These are phyloP conservation scores for Ptyas mucosa DNA, from an alignment of 2,113 vertebrate species.

Conservation along the genomic window DNA sequence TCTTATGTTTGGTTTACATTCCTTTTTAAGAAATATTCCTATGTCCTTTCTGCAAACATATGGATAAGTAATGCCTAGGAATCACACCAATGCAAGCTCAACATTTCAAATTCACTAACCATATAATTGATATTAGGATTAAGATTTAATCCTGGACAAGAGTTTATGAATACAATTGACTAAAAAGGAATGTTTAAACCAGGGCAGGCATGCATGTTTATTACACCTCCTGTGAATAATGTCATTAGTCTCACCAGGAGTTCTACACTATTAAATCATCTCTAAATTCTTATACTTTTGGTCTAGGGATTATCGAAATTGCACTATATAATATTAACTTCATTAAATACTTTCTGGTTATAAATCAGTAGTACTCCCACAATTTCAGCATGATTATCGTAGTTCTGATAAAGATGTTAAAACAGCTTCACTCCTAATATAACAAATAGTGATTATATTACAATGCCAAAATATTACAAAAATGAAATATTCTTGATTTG, in stretches of 20 bases:
- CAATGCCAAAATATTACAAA: neutral
- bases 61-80: neutral
- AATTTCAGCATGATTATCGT: neutral
- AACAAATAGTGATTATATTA: neutral
- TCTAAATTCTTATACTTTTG: neutral
- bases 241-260: neutral
- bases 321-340: neutral
- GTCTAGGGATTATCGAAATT: neutral
- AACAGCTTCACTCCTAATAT: neutral
- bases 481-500: neutral
- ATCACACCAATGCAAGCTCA: neutral
- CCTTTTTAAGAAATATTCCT: neutral
- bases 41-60: neutral
- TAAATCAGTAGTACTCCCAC: neutral
- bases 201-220: neutral
- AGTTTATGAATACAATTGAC: neutral
- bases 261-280: neutral
- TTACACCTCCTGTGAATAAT: neutral
- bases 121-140: neutral
- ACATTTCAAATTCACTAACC: neutral
- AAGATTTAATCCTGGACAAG: neutral
- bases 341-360: neutral
- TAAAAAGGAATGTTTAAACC: neutral
- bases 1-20: neutral
- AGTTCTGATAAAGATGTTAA: neutral